Evolutionary conservation across 2,113 vertebrate species (phyloP).

Genomic region (Chloebia gouldiae): DNA sequence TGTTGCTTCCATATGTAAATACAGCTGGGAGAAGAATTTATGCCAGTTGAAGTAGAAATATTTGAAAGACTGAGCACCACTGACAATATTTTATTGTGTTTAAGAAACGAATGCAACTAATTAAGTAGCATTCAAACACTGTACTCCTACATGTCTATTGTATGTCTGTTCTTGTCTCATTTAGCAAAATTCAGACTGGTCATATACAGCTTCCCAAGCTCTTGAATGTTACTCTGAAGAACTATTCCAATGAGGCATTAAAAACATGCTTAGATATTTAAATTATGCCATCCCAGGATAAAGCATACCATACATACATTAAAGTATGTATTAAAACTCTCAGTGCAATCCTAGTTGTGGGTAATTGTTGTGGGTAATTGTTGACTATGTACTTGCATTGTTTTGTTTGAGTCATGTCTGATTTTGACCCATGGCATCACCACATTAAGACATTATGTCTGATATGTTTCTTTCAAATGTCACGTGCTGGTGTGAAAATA

Average conservation of each 20-base stretch:
- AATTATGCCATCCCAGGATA: background rate
- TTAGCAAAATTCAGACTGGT: background rate
- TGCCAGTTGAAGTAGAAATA: background rate
- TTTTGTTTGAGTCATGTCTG: background rate
- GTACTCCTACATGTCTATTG: background rate
- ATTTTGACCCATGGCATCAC: background rate
- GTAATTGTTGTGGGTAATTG: background rate
- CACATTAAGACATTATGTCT: background rate
- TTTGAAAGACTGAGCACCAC: background rate
- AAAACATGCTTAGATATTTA: background rate
- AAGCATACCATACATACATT: accelerated
- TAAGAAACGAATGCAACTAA: background rate
- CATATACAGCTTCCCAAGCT: background rate
- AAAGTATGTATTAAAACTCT: background rate
- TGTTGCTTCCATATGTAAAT: background rate
- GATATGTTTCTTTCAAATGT: background rate
- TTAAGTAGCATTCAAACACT: background rate
- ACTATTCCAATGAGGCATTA: background rate
- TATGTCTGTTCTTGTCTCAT: background rate
- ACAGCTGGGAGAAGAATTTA: background rate
- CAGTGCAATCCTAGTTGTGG: background rate
- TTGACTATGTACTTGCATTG: background rate
- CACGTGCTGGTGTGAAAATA: background rate
- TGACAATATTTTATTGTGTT: background rate
- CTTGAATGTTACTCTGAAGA: background rate